These are phyloP conservation scores for Amphiprion clarkii DNA, from an alignment of 2,797 vertebrate genomes.

Conservation along the genomic window DNA sequence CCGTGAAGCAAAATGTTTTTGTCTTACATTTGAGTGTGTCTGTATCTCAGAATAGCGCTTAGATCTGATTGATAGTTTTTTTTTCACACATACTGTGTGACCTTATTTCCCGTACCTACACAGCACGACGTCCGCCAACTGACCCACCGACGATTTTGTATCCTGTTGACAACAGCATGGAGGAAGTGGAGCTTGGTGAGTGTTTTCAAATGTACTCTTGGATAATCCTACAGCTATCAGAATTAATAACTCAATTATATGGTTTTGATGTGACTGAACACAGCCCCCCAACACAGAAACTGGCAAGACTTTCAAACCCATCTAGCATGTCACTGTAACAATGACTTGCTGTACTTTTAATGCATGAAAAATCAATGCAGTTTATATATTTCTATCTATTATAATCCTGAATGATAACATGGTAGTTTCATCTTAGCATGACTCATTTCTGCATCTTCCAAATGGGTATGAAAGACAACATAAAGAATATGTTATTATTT, in stretches of 20 bases:
- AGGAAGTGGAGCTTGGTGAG: conserved; percentile 77
- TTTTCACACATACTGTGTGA: neutral
- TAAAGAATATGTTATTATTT: neutral
- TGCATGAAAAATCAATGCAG: neutral
- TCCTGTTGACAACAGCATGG: conserved; percentile 43
- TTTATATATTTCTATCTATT: neutral
- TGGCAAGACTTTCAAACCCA: neutral
- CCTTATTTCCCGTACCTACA: conserved; percentile 23
- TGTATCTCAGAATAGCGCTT: no score
- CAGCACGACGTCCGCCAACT: conserved; percentile 22
- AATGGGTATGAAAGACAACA: neutral
- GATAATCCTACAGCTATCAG: neutral
- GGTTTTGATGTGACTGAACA: neutral
- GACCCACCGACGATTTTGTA: conserved; percentile 37
- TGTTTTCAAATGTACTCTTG: neutral
- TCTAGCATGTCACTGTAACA: neutral
- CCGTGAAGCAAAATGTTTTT: no score
- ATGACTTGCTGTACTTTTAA: neutral
- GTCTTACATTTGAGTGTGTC: no score
- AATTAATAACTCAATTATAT: neutral
- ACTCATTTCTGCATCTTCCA: neutral
- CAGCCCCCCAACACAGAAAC: no score
- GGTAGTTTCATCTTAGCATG: neutral
- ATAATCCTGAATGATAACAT: neutral
- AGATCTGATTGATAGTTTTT: no score